Base-by-base conservation (phyloP, 2,113 vertebrate species). In the Pelobates fuscus region DNA sequence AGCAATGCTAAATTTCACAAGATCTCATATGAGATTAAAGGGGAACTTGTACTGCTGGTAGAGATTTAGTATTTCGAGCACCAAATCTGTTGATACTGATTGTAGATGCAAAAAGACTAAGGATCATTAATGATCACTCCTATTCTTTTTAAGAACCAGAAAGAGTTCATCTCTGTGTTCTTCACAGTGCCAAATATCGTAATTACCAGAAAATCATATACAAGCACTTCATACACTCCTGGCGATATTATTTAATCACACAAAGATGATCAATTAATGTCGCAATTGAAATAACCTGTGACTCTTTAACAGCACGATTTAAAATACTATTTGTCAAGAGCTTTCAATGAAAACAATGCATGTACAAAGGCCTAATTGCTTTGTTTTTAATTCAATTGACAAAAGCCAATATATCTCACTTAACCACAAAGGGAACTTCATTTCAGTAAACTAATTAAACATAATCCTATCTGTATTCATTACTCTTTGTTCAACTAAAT, bases 371-470 rank as follows among this genome's bases (percentile, higher is more conserved):
- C 82, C 86, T 91, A 92, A 92, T 92, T 91, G 82, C 82, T 82
- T 87, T 86, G 88, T 90, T 89, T 92, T 89, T 86, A 90, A 88
- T 90, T 86, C 78, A 83, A 89, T 82, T 90, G 90, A 91, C 89
- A 91, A 91, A 91, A 89, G 80, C 86, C 85, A 86, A 89, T 92
- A 87, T 83, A 89, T 92, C 89, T 90, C 87, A 91, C 84, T 92
- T 89, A 89, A 81, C 80, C 80, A 83, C 82, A 80, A 68, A 77
- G 85, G 91, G 87, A 87, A 88, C 86, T 86, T 81, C 80, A 87
- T 89, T 91, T 88, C 89, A 86, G 88, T 88, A 90, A 92, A 89
- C 88, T 90, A 91, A 92, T 92, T 91, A 92, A 91, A 89, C 86
- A 89, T 71, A 89, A 92, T 89, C 88, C 87, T 89, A 88, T 91